phyloP scores from a whole-genome alignment of 1,140 invertebrate species.

The Zaprionus ghesquierei region DNA sequence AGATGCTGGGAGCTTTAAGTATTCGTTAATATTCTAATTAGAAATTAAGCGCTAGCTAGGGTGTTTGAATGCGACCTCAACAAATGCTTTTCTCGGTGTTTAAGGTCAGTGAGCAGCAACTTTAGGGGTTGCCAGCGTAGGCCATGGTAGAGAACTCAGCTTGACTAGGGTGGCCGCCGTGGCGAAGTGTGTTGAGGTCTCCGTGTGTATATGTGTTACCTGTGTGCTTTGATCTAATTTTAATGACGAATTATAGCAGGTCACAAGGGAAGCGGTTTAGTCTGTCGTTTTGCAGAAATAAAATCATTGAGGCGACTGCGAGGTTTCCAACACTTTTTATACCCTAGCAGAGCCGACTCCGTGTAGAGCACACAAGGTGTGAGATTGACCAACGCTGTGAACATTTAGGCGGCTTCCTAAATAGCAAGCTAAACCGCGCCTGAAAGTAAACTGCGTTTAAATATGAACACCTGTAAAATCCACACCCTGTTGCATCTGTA shows the following conservation, averaged over 20 bases:
- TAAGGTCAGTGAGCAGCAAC: not conserved
- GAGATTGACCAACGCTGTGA: not conserved
- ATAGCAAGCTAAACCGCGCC: not conserved
- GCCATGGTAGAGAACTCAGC: too few species aligned
- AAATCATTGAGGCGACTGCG: too few species aligned
- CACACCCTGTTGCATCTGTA: not conserved
- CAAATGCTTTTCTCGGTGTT: not conserved
- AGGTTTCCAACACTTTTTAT: too few species aligned
- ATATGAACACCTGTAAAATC: not conserved
- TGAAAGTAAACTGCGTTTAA: not conserved
- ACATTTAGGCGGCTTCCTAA: not conserved
- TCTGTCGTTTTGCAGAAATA: too few species aligned
- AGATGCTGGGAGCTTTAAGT: not conserved
- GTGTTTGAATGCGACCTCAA: not conserved
- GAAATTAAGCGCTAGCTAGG: not conserved
- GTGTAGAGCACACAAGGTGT: not conserved
- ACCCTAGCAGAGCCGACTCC: too few species aligned
- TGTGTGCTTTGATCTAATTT: not conserved
- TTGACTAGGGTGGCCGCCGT: too few species aligned
- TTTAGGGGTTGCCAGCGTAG: not conserved
- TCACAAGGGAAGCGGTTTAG: not conserved
- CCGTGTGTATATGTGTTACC: not conserved
- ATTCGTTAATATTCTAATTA: not conserved
- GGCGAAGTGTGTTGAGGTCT: not conserved
- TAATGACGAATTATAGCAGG: not conserved